Base-by-base conservation (phyloP, 1,140 invertebrate species). In the Diachasma alloeum region DNA sequence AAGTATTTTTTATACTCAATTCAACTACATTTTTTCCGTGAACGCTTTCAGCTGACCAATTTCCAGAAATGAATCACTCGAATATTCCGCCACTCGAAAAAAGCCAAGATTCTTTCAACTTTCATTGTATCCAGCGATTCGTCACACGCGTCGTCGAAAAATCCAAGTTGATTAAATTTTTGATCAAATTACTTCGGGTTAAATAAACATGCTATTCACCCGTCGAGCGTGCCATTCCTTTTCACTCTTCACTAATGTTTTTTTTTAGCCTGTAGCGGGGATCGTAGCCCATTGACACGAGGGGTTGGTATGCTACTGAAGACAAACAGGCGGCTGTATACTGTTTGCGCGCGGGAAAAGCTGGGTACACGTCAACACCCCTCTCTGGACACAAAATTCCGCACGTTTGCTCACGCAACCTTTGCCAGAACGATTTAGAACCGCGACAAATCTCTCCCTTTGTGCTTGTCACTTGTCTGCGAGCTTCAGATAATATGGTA, bases 141-240 rank as follows among this genome's bases (percentile, higher is more conserved):
- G 87, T 81, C 82, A 86, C 85, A 84, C 84, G 81, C 80, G 79
- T 79, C 68, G 84, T 79, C 88, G 82, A 90, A 90, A 90, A 90
- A 86, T 88, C 80, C 87, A 80, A 87, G 83, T 89, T 90, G 88
- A 90, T 90, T 90, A 90, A 90, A 90, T 90, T 90, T 90, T 90
- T 88, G 85, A 88, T 90, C 87, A 89, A 90, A 90, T 90, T 89
- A 89, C 88, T 88, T 88, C 84, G 82, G 86, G 83, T 88, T 88
- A 88, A 89, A 90, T 89, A 90, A 90, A 88, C 87, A 88, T 84
- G 79, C 81, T 81, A 53, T 53, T 53, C 59, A 19, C 72, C 81
- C 78, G 78, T 73, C 67, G 48, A 69, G 75, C 75, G 53, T 72
- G 69, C 56, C 68, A 59, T 39, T 71, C 66, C 67, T 26, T 68